phyloP scores from a whole-genome alignment of 2,797 vertebrate species.

The Leuciscus waleckii region DNA sequence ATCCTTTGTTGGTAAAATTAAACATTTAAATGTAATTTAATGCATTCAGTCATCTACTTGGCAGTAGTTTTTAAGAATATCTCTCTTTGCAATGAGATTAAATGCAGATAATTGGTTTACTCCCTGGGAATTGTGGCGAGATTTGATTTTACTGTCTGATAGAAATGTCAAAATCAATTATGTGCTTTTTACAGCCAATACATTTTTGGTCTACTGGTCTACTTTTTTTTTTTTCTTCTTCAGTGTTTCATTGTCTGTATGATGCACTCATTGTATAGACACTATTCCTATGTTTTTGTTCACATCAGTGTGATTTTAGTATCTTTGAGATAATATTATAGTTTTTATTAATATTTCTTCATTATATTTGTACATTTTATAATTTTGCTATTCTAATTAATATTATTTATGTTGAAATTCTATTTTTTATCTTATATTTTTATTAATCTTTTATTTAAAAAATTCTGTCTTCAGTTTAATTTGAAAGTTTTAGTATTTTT shows the following conservation, averaged over 20 bases:
- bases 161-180: background rate
- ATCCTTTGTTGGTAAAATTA: background rate
- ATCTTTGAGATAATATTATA: background rate
- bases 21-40: background rate
- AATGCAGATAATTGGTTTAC: background rate
- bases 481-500: background rate
- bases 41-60: background rate
- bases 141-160: constrained; percentile 8
- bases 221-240: background rate
- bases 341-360: background rate
- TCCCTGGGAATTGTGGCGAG: background rate
- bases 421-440: background rate
- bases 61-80: background rate
- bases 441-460: background rate
- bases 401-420: background rate
- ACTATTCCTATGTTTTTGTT: background rate
- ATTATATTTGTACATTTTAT: background rate
- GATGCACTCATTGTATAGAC: background rate
- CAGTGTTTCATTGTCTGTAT: background rate
- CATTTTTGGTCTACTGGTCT: background rate
- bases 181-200: background rate
- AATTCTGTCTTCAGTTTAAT: background rate
- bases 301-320: background rate
- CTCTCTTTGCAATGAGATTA: background rate
- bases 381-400: background rate